Percentiles rank a stretch among this genome's conserved stretches.
Conservation (phyloP, 35 echinoderm and acorn worm species). For the Eucidaris tribuloides region DNA sequence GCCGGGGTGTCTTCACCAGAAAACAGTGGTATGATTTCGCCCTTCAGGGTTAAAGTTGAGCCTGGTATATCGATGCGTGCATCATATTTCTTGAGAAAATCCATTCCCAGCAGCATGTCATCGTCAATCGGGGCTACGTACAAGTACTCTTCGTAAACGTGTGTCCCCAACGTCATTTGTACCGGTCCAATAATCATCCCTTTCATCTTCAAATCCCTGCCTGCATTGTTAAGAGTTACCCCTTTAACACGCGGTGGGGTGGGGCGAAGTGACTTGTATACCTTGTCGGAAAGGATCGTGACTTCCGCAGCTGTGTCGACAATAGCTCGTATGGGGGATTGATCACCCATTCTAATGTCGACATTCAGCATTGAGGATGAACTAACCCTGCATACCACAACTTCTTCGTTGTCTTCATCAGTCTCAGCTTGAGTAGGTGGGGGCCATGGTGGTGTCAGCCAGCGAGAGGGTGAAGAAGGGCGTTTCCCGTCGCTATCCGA, state of each 20-base stretch:
- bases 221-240: background rate
- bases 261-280: background rate
- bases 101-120: slow-evolving; percentile 27
- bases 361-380: too few species aligned
- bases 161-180: background rate
- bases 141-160: background rate
- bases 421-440: too few species aligned
- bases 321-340: too few species aligned
- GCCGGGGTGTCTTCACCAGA: background rate
- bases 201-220: background rate
- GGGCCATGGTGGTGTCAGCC: too few species aligned
- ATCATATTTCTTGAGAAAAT: background rate
- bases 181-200: background rate
- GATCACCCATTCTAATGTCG: too few species aligned
- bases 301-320: slow-evolving; percentile 28
- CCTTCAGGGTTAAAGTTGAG: background rate
- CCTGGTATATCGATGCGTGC: background rate
- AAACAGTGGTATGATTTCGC: slow-evolving; percentile 1
- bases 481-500: too few species aligned
- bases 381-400: too few species aligned
- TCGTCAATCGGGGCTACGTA: slow-evolving; percentile 30
- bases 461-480: too few species aligned
- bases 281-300: slow-evolving; percentile 1
- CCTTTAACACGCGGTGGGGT: background rate
- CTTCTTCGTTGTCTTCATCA: too few species aligned